Conservation (phyloP, 37 sponge, comb jelly and placozoan genomes). For the Aphrocallistes beatrix region DNA sequence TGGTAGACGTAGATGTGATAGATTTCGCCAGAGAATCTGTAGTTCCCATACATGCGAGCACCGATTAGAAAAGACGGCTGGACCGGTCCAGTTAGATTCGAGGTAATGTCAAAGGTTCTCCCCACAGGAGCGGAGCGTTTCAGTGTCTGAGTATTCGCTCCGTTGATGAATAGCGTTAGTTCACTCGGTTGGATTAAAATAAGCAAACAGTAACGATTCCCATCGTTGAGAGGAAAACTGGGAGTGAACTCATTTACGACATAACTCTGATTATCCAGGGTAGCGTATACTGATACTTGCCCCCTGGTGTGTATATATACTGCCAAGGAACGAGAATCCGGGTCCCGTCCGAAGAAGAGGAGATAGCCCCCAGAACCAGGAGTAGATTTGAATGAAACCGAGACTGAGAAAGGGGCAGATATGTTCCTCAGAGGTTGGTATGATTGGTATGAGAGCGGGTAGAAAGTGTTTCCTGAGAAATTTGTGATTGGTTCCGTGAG, state of each 20-base stretch:
- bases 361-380: background rate
- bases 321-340: background rate
- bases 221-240: background rate
- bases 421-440: background rate
- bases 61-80: background rate
- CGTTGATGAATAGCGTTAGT: background rate
- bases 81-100: background rate
- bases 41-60: background rate
- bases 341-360: background rate
- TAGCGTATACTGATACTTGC: background rate
- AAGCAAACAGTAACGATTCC: background rate
- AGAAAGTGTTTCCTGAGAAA: background rate
- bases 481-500: background rate
- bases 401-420: background rate
- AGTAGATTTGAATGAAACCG: background rate
- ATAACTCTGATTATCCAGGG: background rate
- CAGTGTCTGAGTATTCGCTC: background rate
- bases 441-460: background rate
- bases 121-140: background rate
- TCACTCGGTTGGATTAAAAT: background rate
- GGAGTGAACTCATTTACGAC: background rate
- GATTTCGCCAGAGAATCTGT: background rate
- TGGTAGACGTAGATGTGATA: background rate
- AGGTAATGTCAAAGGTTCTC: background rate
- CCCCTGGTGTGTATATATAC: background rate